These are phyloP conservation scores for Tetrax tetrax DNA, from an alignment of 2,113 vertebrate species.

Conservation along the genomic window DNA sequence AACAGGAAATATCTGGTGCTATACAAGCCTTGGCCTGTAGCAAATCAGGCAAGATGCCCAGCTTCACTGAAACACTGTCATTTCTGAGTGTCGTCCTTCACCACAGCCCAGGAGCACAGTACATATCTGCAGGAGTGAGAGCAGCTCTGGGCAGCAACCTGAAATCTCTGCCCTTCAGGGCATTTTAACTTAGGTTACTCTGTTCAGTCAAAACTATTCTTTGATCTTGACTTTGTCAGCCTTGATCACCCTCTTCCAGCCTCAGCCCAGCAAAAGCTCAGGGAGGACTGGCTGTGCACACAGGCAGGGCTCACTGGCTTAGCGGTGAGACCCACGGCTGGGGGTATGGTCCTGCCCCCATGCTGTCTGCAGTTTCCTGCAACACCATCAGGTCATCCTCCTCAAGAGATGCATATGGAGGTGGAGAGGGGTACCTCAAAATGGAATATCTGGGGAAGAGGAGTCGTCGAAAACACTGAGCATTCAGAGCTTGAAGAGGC, in stretches of 20 bases:
- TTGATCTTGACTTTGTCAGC: background rate
- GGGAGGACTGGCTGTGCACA: accelerated
- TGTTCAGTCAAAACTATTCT: background rate
- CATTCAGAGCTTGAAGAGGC: background rate
- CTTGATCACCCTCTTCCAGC: no score
- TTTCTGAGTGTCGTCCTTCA: background rate
- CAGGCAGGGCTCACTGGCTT: background rate
- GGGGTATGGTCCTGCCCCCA: background rate
- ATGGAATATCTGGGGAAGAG: background rate
- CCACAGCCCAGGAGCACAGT: background rate
- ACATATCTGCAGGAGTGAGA: background rate
- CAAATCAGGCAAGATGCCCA: background rate
- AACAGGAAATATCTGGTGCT: background rate
- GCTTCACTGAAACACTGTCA: background rate
- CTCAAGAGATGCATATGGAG: background rate
- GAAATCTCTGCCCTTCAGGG: background rate
- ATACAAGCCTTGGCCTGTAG: background rate
- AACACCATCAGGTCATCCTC: background rate
- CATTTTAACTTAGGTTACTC: background rate
- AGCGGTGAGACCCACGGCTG: accelerated
- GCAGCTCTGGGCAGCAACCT: background rate
- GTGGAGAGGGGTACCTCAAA: background rate
- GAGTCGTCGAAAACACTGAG: accelerated
- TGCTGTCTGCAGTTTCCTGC: background rate
- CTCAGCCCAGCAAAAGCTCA: background rate